Conservation (phyloP, 1,140 invertebrate species). For the Drosophila tropicalis region DNA sequence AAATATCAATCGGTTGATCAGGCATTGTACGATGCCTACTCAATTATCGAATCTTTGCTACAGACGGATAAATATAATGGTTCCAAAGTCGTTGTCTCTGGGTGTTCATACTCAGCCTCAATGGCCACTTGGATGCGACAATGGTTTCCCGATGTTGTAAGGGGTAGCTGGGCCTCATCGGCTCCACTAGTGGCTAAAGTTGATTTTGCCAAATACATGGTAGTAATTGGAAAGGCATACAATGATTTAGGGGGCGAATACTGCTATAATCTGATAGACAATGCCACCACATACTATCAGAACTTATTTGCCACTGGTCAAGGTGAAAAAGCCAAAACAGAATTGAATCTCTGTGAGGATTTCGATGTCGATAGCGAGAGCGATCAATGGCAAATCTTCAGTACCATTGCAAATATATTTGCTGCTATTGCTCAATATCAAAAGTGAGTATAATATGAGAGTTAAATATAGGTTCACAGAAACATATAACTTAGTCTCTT, state of each 20-base stretch:
- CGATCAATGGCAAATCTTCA: conserved; percentile 76
- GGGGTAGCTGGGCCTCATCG: conserved; percentile 88
- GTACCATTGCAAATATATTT: conserved; percentile 73
- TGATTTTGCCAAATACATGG: conserved; percentile 85
- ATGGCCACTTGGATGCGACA: conserved; percentile 90
- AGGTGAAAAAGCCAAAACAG: conserved; percentile 51
- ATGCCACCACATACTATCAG: conserved; percentile 84
- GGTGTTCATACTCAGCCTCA: conserved; percentile 92
- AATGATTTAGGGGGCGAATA: conserved; percentile 79
- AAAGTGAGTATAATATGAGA: conserved; percentile 38
- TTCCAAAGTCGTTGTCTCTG: conserved; percentile 86
- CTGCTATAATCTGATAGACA: conserved; percentile 83
- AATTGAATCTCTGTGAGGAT: conserved; percentile 77
- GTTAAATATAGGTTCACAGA: neutral
- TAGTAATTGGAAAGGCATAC: conserved; percentile 61
- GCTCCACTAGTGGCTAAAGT: conserved; percentile 88
- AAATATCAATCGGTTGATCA: conserved; percentile 89
- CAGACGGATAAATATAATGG: conserved; percentile 74
- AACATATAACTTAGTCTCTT: neutral
- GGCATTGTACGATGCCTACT: conserved; percentile 90
- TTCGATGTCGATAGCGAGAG: conserved; percentile 62
- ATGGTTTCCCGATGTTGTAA: conserved; percentile 90
- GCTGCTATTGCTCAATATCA: conserved; percentile 75
- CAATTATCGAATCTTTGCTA: conserved; percentile 87
- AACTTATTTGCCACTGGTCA: conserved; percentile 68